phyloP scores from a whole-genome alignment of 92 coral and sea anemone species.

The Bergia puertoricense region DNA sequence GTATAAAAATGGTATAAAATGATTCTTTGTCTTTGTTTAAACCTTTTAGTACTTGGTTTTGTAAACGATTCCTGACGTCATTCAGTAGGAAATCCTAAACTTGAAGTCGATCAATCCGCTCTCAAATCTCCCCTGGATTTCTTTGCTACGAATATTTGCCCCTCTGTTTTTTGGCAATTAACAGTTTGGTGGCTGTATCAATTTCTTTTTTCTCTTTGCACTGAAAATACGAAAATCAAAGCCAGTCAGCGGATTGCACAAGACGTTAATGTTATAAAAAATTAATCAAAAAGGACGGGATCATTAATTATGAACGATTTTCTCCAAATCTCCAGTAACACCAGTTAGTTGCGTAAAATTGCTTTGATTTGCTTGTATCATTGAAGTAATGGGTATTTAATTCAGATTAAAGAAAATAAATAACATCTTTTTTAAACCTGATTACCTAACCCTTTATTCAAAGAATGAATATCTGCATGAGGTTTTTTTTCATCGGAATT shows the following conservation, averaged over 20 bases:
- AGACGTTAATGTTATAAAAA: neutral
- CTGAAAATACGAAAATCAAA: neutral
- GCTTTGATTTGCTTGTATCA: neutral
- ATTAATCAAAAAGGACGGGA: neutral
- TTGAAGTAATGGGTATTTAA: neutral
- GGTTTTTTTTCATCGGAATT: too few species aligned
- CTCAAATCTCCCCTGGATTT: neutral
- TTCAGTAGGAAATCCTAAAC: neutral
- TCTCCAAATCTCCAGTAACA: constrained; percentile 18
- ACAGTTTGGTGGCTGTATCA: neutral
- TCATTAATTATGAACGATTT: constrained; percentile 17
- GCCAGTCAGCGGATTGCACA: constrained; percentile 22
- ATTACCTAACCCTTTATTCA: too few species aligned
- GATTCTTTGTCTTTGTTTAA: constrained; percentile 19
- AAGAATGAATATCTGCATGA: too few species aligned
- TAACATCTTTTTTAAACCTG: neutral
- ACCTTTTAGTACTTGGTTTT: neutral
- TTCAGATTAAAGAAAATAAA: neutral
- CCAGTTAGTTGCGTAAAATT: neutral
- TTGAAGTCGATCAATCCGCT: neutral
- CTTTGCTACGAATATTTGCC: neutral
- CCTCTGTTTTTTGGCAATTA: neutral
- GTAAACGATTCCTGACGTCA: constrained; percentile 37
- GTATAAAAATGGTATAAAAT: constrained; percentile 6
- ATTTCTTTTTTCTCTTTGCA: neutral